These are phyloP conservation scores for Sebastes jordani DNA, from an alignment of 2,797 vertebrate genomes.

Conservation along the genomic window DNA sequence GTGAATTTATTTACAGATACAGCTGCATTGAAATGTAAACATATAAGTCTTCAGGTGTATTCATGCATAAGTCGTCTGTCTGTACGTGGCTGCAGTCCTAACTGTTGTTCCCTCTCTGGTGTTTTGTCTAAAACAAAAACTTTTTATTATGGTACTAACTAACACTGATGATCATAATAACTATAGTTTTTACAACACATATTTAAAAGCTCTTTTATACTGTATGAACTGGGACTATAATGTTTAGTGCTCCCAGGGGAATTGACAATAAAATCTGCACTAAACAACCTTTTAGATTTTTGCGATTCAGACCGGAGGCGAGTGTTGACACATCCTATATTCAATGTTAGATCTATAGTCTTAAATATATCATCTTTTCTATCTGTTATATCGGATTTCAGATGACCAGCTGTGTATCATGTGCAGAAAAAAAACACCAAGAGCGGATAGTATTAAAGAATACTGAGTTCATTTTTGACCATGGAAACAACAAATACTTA, in stretches of 20 bases:
- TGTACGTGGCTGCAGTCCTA: background rate
- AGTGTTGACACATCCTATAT: background rate
- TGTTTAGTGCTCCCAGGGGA: background rate
- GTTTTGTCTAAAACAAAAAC: background rate
- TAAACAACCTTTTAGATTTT: background rate
- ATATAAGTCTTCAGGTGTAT: background rate
- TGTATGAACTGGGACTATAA: background rate
- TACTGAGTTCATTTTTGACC: background rate
- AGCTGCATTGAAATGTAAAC: background rate
- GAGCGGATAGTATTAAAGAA: background rate
- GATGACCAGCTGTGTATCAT: background rate
- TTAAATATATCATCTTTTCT: background rate
- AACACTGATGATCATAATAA: background rate
- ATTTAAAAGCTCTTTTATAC: background rate
- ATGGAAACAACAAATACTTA: background rate
- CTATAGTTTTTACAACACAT: background rate
- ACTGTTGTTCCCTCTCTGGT: background rate
- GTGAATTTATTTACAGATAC: background rate
- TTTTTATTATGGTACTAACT: background rate
- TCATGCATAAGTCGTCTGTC: background rate
- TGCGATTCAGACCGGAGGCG: background rate
- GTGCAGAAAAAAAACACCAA: background rate
- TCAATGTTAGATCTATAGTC: background rate
- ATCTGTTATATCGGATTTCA: background rate
- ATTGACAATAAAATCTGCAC: background rate